These are phyloP conservation scores for Kuschelorhynchus macadamiae DNA, from an alignment of 2,888 invertebrate species.

Conservation along the genomic window DNA sequence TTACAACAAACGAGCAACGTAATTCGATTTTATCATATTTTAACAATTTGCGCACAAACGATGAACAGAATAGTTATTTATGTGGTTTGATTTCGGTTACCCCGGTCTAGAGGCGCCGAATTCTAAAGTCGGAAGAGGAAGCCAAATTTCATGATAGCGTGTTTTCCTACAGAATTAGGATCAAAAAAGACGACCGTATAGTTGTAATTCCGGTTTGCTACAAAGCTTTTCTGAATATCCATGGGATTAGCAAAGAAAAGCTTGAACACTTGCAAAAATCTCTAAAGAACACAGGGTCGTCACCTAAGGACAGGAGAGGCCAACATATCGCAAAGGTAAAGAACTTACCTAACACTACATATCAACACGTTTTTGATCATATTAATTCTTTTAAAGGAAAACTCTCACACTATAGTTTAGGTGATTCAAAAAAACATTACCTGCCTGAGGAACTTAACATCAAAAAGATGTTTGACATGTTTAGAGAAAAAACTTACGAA, in stretches of 20 bases:
- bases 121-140: too few relatives aligned
- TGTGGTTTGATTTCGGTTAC: constrained; percentile 10
- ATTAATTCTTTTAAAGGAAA: too few relatives aligned
- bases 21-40: constrained; percentile 1
- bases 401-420: constrained; percentile 7
- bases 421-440: constrained; percentile 13
- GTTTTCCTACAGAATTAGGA: not conserved
- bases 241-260: too few relatives aligned
- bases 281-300: too few relatives aligned
- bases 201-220: too few relatives aligned
- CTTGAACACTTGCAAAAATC: too few relatives aligned
- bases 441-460: constrained; percentile 1
- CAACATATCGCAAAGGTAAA: not conserved
- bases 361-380: not conserved
- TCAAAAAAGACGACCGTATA: too few relatives aligned
- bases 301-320: too few relatives aligned
- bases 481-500: constrained; percentile 19
- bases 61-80: constrained; percentile 22
- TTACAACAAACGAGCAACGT: not conserved
- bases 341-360: not conserved
- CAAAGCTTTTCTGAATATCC: too few relatives aligned
- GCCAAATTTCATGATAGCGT: not conserved
- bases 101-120: not conserved
- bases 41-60: constrained; percentile 2
- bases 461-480: too few relatives aligned